These are phyloP conservation scores for Phoxinus dragarum DNA, from an alignment of 2,797 vertebrate species.

Conservation along the genomic window DNA sequence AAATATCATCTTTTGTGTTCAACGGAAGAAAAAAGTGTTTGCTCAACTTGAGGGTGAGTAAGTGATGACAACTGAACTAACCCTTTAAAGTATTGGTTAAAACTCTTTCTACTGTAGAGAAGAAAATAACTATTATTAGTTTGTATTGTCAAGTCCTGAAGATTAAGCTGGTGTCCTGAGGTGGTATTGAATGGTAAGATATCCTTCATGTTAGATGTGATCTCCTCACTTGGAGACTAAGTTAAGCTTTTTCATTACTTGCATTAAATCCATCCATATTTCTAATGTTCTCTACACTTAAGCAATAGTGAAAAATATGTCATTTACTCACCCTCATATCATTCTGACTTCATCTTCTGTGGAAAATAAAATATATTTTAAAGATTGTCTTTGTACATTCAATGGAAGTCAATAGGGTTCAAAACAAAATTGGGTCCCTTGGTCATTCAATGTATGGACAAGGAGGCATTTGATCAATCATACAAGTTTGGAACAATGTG, in stretches of 20 bases:
- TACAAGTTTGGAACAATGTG: not conserved
- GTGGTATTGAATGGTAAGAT: slow-evolving; percentile 8
- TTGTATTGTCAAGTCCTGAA: slow-evolving; percentile 47
- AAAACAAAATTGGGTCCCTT: not conserved
- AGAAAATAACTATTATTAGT: slow-evolving; percentile 50
- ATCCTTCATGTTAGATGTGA: not conserved
- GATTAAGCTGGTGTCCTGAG: slow-evolving; percentile 39
- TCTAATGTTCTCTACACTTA: not conserved
- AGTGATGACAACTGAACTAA: too few species aligned
- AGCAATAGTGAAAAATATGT: not conserved
- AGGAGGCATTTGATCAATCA: not conserved
- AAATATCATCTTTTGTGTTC: too few species aligned
- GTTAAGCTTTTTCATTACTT: slow-evolving; percentile 1
- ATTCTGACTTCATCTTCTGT: not conserved
- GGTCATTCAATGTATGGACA: not conserved
- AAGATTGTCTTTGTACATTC: not conserved
- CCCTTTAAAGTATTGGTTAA: too few species aligned
- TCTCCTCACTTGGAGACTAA: not conserved
- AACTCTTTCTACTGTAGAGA: slow-evolving; percentile 11
- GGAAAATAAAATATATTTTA: not conserved
- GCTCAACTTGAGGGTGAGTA: too few species aligned
- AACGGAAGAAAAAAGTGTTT: too few species aligned
- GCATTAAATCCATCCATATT: not conserved
- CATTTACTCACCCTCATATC: not conserved
- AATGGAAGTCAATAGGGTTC: not conserved